These are phyloP conservation scores for Sebastolobus alascanus DNA, from an alignment of 2,797 vertebrate genomes.

Conservation along the genomic window DNA sequence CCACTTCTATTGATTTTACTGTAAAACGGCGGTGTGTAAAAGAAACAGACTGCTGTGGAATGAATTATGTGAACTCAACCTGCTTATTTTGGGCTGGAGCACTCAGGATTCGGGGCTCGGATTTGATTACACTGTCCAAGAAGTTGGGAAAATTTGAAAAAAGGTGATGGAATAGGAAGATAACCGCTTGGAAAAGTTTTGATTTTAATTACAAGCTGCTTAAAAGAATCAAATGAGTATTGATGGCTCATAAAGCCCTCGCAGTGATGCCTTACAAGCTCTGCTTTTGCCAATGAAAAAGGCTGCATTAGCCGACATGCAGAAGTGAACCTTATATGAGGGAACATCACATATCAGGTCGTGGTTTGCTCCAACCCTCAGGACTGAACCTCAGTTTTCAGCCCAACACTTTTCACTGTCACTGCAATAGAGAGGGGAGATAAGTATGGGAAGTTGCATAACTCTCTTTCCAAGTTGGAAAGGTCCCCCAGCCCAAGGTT, in stretches of 20 bases:
- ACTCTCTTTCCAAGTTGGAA: conserved; percentile 77
- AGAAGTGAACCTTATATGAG: conserved; percentile 18
- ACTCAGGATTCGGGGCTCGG: background rate
- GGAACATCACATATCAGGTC: conserved; percentile 30
- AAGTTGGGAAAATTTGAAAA: conserved; percentile 1
- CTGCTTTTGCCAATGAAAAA: conserved; percentile 17
- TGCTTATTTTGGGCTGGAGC: conserved; percentile 30
- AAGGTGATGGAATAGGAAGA: conserved; percentile 29
- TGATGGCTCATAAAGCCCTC: background rate
- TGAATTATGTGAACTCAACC: background rate
- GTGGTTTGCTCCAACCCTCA: conserved; percentile 33
- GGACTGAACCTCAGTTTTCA: conserved; percentile 54
- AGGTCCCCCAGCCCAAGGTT: conserved; percentile 79
- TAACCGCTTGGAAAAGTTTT: conserved; percentile 10
- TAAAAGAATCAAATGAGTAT: conserved; percentile 3
- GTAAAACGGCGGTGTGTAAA: conserved; percentile 5
- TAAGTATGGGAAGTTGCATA: conserved; percentile 77
- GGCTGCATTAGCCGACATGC: background rate
- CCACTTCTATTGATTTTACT: conserved; percentile 13
- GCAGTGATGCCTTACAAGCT: background rate
- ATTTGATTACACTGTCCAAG: conserved; percentile 27
- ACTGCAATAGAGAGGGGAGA: conserved; percentile 57
- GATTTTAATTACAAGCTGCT: conserved; percentile 7
- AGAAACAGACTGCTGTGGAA: conserved; percentile 24
- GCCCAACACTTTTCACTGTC: conserved; percentile 64